Conservation (phyloP, 2,797 vertebrate species). For the Trachurus trachurus region DNA sequence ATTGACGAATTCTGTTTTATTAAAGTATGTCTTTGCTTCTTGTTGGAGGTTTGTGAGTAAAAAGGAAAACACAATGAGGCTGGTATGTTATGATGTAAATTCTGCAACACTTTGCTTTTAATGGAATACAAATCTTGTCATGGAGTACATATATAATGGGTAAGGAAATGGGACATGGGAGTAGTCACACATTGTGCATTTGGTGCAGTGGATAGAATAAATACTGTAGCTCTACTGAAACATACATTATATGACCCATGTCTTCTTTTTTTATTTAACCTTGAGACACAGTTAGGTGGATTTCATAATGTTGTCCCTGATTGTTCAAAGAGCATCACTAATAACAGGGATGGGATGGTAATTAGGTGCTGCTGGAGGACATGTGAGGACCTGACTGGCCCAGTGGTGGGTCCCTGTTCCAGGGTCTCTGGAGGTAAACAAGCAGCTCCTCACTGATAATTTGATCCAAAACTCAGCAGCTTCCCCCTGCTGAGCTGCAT, state of each 20-base stretch:
- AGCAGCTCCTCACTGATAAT: constrained; percentile 52
- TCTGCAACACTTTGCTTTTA: constrained; percentile 75
- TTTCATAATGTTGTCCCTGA: constrained; percentile 46
- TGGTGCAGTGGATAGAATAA: constrained; percentile 85
- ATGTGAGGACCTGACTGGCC: constrained; percentile 77
- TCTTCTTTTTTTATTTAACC: constrained; percentile 54
- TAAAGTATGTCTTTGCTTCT: constrained; percentile 83
- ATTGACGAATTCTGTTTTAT: constrained; percentile 83
- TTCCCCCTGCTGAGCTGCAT: constrained; percentile 55
- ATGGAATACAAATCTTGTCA: constrained; percentile 74
- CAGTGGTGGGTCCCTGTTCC: constrained; percentile 66
- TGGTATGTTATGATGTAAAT: constrained; percentile 76
- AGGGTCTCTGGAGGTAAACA: constrained; percentile 61
- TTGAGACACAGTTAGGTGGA: constrained; percentile 15
- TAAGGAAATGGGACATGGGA: constrained; percentile 47
- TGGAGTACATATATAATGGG: constrained; percentile 64
- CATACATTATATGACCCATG: constrained; percentile 67
- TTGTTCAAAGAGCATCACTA: constrained; percentile 34
- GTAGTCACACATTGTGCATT: constrained; percentile 80
- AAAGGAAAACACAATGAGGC: constrained; percentile 60
- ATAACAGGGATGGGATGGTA: constrained; percentile 49
- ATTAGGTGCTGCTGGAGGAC: constrained; percentile 64
- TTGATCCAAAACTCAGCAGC: constrained; percentile 48
- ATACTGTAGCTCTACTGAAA: constrained; percentile 80
- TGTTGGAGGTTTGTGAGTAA: constrained; percentile 75